Evolutionary conservation across 1,140 invertebrate genomes (phyloP).

Genomic region (Diploscapter pachys): DNA sequence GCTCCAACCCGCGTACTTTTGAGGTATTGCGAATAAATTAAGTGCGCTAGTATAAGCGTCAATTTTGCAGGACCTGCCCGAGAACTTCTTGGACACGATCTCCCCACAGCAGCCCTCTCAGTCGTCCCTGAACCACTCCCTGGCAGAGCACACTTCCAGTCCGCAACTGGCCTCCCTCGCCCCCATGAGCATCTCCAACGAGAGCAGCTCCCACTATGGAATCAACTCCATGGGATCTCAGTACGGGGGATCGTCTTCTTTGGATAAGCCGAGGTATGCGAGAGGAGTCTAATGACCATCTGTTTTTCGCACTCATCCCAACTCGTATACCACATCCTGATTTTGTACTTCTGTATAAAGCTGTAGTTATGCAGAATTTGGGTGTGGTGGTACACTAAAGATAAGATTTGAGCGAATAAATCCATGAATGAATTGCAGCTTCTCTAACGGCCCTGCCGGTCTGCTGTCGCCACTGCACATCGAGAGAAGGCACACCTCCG

Average conservation of each 20-base stretch:
- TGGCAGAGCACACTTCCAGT: constrained; percentile 4
- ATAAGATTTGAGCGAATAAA: background rate
- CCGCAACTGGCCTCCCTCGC: constrained; percentile 36
- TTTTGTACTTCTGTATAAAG: background rate
- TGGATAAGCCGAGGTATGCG: constrained; percentile 9
- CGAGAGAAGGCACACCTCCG: constrained; percentile 13
- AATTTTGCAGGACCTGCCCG: constrained; percentile 54
- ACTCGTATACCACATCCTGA: background rate
- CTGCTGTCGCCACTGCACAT: constrained; percentile 36
- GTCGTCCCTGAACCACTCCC: background rate
- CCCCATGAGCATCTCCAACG: constrained; percentile 34
- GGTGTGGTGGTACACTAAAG: background rate
- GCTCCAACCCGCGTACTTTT: constrained; percentile 5
- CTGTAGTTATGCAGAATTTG: background rate
- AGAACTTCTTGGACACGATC: constrained; percentile 57
- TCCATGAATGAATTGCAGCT: constrained; percentile 19
- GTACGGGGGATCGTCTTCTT: background rate
- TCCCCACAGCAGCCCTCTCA: constrained; percentile 46
- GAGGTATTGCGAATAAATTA: background rate
- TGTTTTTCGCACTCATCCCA: background rate
- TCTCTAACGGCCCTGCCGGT: constrained; percentile 32
- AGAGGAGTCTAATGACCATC: background rate
- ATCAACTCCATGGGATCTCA: background rate
- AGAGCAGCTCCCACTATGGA: too few species aligned
- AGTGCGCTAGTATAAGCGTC: constrained; percentile 24